These are phyloP conservation scores for Phrixothrix hirtus DNA, from an alignment of 2,888 invertebrate species.

Conservation along the genomic window DNA sequence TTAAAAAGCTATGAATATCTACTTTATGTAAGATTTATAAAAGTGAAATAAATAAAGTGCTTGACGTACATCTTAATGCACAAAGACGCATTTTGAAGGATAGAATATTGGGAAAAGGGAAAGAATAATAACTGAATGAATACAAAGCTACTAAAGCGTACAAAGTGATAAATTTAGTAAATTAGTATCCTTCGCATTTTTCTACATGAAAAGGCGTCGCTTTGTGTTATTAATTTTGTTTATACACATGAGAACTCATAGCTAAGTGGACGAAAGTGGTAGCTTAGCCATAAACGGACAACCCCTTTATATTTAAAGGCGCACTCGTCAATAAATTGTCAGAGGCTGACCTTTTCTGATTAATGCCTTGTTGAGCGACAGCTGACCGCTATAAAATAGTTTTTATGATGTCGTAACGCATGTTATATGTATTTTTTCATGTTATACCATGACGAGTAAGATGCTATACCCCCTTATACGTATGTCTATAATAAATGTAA, in stretches of 20 bases:
- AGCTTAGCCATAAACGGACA: constrained; percentile 28
- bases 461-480: constrained; percentile 10
- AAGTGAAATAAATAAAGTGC: too few relatives aligned
- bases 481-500: constrained; percentile 15
- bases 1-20: too few relatives aligned
- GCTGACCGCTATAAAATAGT: constrained; percentile 51
- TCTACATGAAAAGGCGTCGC: constrained; percentile 16
- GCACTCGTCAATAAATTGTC: constrained; percentile 37
- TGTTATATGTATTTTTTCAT: constrained; percentile 41
- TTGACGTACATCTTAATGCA: too few relatives aligned
- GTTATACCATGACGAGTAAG: constrained; percentile 20
- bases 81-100: neutral
- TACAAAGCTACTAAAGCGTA: constrained; percentile 13
- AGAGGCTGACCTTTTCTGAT: constrained; percentile 46
- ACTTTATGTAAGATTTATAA: too few relatives aligned
- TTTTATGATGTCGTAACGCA: constrained; percentile 47
- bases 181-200: constrained; percentile 18
- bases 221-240: constrained; percentile 26
- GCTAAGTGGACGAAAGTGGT: constrained; percentile 27
- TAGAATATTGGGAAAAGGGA: constrained; percentile 2
- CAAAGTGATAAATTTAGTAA: constrained; percentile 16
- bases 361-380: constrained; percentile 50
- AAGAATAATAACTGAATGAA: constrained; percentile 11
- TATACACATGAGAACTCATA: constrained; percentile 26
- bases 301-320: constrained; percentile 33